Base-by-base conservation (phyloP, 2,888 invertebrate species). In the Hypsopygia costalis region DNA sequence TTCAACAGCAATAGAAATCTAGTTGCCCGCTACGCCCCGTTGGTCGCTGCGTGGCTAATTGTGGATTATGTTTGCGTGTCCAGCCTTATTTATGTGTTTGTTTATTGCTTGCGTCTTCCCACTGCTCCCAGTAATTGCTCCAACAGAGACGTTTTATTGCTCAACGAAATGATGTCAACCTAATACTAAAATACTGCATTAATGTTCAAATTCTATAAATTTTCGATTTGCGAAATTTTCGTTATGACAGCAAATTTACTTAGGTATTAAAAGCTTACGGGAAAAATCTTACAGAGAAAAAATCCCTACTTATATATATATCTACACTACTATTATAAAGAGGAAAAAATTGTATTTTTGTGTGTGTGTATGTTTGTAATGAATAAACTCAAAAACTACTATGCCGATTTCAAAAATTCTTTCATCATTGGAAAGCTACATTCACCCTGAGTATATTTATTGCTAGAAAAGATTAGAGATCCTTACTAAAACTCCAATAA, bases 11-110 rank as follows among this genome's bases (percentile, higher is more conserved):
- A 47, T 47, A 44, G 43, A 44, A 44, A 43, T 36, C 41, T 34
- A 40, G 43, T 34, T 32, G 43, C 38, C 43, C 43, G 43, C 45
- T 48, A 43, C 35, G 44, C 43, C 45, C 44, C 44, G 44, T 44
- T 45, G 40, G 29, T 36, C 40, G 40, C 41, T 43, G 41, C 11
- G 39, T 8, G 38, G 43, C 55, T 58, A 64, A 61, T 64, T 55
- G 56, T 51, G 54, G 53, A 54, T 55, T 53, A 58, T 47, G 55
- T 55, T 57, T 55, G 51, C 49, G 52, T 48, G 51, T 46, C 49
- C 45, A 31, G 41, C 37, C 44, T 59, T 63, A 60, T 65, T 59
- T 65, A 58, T 62, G 53, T 52, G 56, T 54, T 63, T 62, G 58
- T 61, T 62, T 63, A 58, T 58, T 48, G 44, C 49, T 21, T 36